These are phyloP conservation scores for Nomada lathburiana DNA, from an alignment of 2,888 invertebrate genomes.

Conservation along the genomic window DNA sequence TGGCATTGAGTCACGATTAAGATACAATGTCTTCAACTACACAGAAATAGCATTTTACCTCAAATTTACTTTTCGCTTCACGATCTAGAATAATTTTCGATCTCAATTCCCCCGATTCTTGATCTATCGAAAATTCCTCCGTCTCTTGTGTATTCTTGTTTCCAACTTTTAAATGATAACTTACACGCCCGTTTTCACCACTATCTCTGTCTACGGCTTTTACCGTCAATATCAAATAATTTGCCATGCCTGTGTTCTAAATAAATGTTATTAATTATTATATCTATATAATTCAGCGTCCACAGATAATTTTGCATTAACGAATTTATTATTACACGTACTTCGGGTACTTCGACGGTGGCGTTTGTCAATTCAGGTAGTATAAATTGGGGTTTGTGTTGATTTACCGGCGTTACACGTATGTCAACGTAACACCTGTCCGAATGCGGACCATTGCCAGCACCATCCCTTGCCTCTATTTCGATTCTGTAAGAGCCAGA, in stretches of 20 bases:
- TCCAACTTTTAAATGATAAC: constrained; percentile 92
- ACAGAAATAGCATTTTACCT: constrained; percentile 82
- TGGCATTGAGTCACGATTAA: neutral
- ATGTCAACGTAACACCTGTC: constrained; percentile 91
- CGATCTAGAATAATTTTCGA: constrained; percentile 92
- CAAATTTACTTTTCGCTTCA: constrained; percentile 89
- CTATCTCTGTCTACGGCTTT: constrained; percentile 93
- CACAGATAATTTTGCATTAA: neutral
- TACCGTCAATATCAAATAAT: constrained; percentile 92
- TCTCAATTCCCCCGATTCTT: constrained; percentile 91
- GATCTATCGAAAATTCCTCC: constrained; percentile 92
- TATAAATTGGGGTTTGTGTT: constrained; percentile 92
- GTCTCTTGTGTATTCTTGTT: constrained; percentile 92
- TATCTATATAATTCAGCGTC: constrained; percentile 8
- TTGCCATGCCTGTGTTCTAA: constrained; percentile 90
- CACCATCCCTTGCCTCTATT: constrained; percentile 92
- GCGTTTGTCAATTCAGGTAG: constrained; percentile 91
- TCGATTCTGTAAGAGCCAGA: constrained; percentile 86
- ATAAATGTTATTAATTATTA: constrained; percentile 53
- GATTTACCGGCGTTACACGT: constrained; percentile 91
- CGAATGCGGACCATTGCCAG: constrained; percentile 88
- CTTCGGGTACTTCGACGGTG: constrained; percentile 93
- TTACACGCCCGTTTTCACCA: constrained; percentile 93
- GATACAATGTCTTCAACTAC: neutral
- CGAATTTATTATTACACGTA: constrained; percentile 80